Percentiles rank a stretch among this genome's conserved stretches.
phyloP scores from a whole-genome alignment of 2,888 invertebrate species.

The Tridacna crocea region DNA sequence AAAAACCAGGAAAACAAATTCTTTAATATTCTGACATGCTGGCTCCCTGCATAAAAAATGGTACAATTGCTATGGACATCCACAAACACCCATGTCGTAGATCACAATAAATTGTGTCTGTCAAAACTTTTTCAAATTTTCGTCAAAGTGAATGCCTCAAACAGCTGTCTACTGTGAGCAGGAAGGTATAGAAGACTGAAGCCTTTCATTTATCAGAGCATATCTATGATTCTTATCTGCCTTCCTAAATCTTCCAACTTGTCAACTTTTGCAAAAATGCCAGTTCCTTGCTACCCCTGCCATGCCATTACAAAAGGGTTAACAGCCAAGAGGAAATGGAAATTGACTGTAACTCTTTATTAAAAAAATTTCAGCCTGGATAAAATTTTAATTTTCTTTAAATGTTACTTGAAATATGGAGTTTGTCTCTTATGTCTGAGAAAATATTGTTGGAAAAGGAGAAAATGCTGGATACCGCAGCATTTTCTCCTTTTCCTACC shows the following conservation, averaged over 20 bases:
- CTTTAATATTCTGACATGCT: conserved; percentile 4
- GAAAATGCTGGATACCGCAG: too few relatives aligned
- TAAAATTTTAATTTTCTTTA: too few relatives aligned
- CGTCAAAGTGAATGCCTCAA: conserved; percentile 45
- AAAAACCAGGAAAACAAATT: conserved; percentile 5
- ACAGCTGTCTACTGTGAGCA: conserved; percentile 51
- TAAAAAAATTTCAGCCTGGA: background rate
- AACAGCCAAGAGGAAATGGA: background rate
- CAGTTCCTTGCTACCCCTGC: conserved; percentile 31
- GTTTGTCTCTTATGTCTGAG: too few relatives aligned
- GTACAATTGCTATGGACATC: conserved; percentile 52
- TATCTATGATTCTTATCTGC: conserved; percentile 56
- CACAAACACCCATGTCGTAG: conserved; percentile 38
- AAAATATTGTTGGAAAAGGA: too few relatives aligned
- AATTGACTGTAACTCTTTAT: too few relatives aligned
- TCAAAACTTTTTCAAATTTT: conserved; percentile 63
- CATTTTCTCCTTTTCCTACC: too few relatives aligned
- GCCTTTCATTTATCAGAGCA: conserved; percentile 58
- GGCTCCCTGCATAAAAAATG: background rate
- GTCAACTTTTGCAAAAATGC: conserved; percentile 64
- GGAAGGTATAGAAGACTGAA: conserved; percentile 43
- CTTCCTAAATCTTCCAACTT: conserved; percentile 46
- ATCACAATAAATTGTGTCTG: conserved; percentile 53
- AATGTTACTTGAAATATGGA: too few relatives aligned
- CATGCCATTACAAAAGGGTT: background rate